A percentile compares a stretch with the other conserved stretches of the same genome.
Conservation (phyloP, 2,113 vertebrate genomes). For the Anser brachyrhynchus region DNA sequence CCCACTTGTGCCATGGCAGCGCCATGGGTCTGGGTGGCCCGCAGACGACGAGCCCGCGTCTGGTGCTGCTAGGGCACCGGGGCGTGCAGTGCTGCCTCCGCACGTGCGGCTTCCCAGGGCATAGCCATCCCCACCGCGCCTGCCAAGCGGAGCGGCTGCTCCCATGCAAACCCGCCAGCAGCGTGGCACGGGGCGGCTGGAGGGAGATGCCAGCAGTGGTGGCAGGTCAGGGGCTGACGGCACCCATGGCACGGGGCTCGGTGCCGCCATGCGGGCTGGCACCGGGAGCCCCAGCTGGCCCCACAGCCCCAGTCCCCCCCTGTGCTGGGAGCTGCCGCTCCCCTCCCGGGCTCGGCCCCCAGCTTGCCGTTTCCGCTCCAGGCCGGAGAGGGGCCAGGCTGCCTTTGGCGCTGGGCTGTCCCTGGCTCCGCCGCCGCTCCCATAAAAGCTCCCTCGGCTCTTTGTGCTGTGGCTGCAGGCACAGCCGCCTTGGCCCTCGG, state of each 20-base stretch:
- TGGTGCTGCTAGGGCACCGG: neutral
- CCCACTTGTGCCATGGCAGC: too few relatives aligned
- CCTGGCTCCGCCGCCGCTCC: neutral
- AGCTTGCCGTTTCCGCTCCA: neutral
- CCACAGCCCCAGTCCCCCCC: too few relatives aligned
- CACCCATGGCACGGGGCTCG: accelerated
- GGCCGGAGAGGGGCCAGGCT: neutral
- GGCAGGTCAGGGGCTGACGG: too few relatives aligned
- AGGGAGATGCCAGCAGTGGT: accelerated
- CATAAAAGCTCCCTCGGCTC: neutral
- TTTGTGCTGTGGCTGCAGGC: too few relatives aligned
- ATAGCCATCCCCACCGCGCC: accelerated
- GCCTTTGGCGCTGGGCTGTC: neutral
- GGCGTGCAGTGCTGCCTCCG: accelerated
- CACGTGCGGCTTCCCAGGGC: too few relatives aligned
- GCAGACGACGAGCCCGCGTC: too few relatives aligned
- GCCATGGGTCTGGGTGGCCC: too few relatives aligned
- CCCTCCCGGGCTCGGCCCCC: neutral
- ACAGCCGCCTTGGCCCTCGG: neutral
- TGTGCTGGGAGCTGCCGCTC: neutral
- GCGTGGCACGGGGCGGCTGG: accelerated
- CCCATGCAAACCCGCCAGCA: accelerated
- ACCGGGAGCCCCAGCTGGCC: neutral
- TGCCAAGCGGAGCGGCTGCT: accelerated
- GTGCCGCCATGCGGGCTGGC: accelerated